phyloP scores from a whole-genome alignment of 2,113 vertebrate genomes.

The Emberiza fucata region DNA sequence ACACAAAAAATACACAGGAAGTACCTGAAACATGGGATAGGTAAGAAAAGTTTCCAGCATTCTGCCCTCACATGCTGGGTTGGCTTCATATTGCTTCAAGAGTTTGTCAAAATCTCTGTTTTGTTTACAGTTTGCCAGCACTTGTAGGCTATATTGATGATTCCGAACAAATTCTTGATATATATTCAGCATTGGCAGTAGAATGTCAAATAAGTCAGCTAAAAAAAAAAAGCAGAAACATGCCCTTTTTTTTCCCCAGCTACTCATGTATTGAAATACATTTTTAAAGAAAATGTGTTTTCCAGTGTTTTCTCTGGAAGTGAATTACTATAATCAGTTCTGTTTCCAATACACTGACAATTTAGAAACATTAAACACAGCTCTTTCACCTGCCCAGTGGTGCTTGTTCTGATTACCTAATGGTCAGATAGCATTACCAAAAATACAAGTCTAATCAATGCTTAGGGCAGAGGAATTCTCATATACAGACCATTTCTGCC shows the following conservation, averaged over 20 bases:
- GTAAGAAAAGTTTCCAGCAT: conserved; percentile 99
- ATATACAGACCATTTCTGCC: background rate
- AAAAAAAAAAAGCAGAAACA: conserved; percentile 62
- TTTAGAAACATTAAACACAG: background rate
- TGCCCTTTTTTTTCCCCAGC: background rate
- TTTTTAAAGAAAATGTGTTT: background rate
- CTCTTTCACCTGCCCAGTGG: background rate
- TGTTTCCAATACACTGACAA: background rate
- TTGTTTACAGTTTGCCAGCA: conserved; percentile 98
- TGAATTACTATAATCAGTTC: background rate
- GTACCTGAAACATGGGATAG: conserved; percentile 99
- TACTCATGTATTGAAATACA: background rate
- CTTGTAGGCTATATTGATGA: conserved; percentile 97
- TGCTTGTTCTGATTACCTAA: background rate
- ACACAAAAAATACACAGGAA: background rate
- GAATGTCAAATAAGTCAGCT: conserved; percentile 98
- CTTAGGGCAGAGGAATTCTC: background rate
- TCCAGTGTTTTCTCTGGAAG: background rate
- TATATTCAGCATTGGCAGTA: conserved; percentile 98
- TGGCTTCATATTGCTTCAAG: conserved; percentile 96
- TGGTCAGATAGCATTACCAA: background rate
- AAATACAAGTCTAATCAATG: background rate
- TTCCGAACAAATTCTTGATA: conserved; percentile 99
- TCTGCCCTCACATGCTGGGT: conserved; percentile 92
- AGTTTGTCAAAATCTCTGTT: conserved; percentile 99